Evolutionary conservation across 2,797 vertebrate genomes (phyloP).

Genomic region (Enteromius anoplus): DNA sequence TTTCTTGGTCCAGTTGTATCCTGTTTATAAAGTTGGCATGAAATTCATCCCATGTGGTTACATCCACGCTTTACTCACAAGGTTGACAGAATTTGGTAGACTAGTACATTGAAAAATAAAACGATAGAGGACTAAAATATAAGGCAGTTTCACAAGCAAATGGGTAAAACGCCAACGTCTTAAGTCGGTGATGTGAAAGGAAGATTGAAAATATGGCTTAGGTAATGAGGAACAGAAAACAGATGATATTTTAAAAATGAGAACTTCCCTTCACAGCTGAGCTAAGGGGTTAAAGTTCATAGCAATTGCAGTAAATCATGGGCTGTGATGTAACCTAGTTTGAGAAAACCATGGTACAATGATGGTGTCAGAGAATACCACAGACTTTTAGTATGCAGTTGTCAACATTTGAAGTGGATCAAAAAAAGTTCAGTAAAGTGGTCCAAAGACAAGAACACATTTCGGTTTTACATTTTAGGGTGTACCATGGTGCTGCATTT

Average conservation of each 20-base stretch:
- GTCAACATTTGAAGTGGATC: too few species aligned
- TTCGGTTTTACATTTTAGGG: too few species aligned
- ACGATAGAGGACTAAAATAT: neutral
- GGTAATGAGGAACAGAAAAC: slow-evolving; percentile 66
- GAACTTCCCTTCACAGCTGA: slow-evolving; percentile 35
- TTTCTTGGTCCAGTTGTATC: neutral
- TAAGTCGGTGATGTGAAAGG: slow-evolving; percentile 9
- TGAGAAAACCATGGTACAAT: slow-evolving; percentile 21
- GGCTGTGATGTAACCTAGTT: slow-evolving; percentile 9
- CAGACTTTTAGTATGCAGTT: neutral
- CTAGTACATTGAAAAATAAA: neutral
- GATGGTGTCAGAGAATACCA: neutral
- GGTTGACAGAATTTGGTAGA: neutral
- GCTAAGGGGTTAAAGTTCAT: neutral
- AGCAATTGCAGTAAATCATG: neutral
- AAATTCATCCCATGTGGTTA: neutral
- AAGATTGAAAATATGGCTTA: slow-evolving; percentile 20
- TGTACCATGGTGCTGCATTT: neutral
- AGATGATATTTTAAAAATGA: neutral
- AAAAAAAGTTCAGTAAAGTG: too few species aligned
- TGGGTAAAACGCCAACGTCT: neutral
- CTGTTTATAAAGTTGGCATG: neutral
- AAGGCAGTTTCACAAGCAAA: neutral
- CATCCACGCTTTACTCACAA: neutral
- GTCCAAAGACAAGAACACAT: too few species aligned